These are phyloP conservation scores for Dinocampus coccinellae DNA, from an alignment of 2,888 invertebrate genomes.

Conservation along the genomic window DNA sequence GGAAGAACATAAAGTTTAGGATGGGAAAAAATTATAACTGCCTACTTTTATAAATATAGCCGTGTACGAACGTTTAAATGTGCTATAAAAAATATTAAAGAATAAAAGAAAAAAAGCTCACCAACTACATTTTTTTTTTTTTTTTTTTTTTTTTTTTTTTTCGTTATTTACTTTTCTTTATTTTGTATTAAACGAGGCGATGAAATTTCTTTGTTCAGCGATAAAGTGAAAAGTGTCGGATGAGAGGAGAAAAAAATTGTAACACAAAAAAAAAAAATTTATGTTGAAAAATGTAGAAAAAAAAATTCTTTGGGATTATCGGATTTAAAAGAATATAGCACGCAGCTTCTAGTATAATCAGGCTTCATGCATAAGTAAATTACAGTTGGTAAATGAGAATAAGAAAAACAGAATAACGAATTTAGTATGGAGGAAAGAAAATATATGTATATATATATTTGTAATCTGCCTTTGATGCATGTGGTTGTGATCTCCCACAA, in stretches of 20 bases:
- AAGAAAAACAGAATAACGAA: slow-evolving; percentile 6
- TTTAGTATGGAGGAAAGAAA: too few species aligned
- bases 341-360: slow-evolving; percentile 17
- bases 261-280: background rate
- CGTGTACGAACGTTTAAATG: background rate
- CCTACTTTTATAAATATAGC: background rate
- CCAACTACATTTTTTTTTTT: background rate
- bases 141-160: background rate
- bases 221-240: background rate
- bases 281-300: too few species aligned
- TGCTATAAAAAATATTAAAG: background rate
- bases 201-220: background rate
- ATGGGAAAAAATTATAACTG: background rate
- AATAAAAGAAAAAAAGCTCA: background rate
- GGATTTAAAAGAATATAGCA: background rate
- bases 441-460: too few species aligned
- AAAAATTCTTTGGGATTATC: too few species aligned
- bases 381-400: slow-evolving; percentile 4
- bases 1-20: background rate
- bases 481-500: background rate
- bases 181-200: background rate
- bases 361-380: slow-evolving; percentile 30
- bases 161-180: too few species aligned
- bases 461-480: background rate
- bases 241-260: background rate